A percentile compares a stretch with the other conserved stretches of the same genome.
Evolutionary conservation across 2,797 vertebrate species (phyloP).

Genomic region (Rhincodon typus): DNA sequence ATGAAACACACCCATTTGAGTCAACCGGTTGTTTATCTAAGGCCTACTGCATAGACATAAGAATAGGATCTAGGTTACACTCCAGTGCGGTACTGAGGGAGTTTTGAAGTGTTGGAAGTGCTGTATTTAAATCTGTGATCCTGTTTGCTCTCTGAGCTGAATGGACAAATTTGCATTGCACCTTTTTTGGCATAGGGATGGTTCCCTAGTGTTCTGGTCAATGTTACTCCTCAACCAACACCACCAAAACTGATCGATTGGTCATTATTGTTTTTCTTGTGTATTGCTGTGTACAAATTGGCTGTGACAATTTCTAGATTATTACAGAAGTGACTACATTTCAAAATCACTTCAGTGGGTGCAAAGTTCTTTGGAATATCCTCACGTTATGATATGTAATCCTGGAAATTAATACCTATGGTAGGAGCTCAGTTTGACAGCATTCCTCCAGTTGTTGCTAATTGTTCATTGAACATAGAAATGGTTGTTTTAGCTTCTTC

Average conservation of each 20-base stretch:
- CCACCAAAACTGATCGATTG: not conserved
- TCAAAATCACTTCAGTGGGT: not conserved
- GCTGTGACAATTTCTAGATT: not conserved
- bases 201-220: not conserved
- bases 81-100: not conserved
- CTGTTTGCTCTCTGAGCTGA: not conserved
- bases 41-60: not conserved
- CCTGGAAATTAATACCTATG: not conserved
- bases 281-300: not conserved
- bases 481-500: not conserved
- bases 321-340: not conserved
- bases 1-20: too few species aligned
- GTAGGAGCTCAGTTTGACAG: not conserved
- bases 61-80: not conserved
- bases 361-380: not conserved
- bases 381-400: too few species aligned
- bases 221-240: not conserved
- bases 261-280: not conserved
- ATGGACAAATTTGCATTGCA: not conserved
- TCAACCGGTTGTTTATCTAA: too few species aligned
- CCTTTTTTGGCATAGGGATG: not conserved
- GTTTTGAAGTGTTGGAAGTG: not conserved
- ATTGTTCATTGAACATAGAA: not conserved
- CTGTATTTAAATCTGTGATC: not conserved
- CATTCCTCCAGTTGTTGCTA: not conserved